Conservation (phyloP, 2,113 vertebrate species). For the Epinephelus lanceolatus region DNA sequence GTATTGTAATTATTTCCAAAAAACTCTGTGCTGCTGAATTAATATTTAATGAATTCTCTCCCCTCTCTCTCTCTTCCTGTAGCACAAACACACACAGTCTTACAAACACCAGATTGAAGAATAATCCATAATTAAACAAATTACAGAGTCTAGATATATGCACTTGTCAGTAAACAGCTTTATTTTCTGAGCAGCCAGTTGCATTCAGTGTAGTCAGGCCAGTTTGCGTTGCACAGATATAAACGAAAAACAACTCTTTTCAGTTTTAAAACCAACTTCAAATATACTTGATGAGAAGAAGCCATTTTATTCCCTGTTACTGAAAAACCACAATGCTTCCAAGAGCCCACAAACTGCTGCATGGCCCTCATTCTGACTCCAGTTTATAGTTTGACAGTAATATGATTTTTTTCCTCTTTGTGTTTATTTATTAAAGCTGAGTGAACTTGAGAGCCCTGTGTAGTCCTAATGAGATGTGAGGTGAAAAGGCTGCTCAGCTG, state of each 20-base stretch:
- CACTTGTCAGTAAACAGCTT: slow-evolving; percentile 44
- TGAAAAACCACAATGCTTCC: background rate
- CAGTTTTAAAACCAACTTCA: background rate
- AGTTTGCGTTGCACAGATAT: slow-evolving; percentile 16
- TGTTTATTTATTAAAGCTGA: slow-evolving; percentile 29
- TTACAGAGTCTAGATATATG: slow-evolving; percentile 31
- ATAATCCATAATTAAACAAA: slow-evolving; percentile 63
- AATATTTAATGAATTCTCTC: slow-evolving; percentile 18
- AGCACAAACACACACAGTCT: slow-evolving; percentile 6
- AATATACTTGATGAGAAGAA: background rate
- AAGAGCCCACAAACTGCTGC: background rate
- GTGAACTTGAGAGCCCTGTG: slow-evolving; percentile 17
- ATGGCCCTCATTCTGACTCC: background rate
- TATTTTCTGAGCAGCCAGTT: slow-evolving; percentile 31
- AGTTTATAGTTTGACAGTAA: background rate
- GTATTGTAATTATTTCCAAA: slow-evolving; percentile 33
- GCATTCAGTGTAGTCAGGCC: background rate
- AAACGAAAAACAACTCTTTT: background rate
- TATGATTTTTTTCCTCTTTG: background rate
- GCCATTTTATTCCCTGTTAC: slow-evolving; percentile 5
- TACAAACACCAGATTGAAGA: slow-evolving; percentile 26
- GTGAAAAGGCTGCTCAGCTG: slow-evolving; percentile 42
- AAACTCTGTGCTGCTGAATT: slow-evolving; percentile 19
- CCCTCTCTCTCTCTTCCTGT: background rate
- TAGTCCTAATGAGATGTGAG: slow-evolving; percentile 41